Evolutionary conservation across 2,888 invertebrate genomes (phyloP), one percentile per base, ranked within the genome.

Genomic region (Folsomia manolachei): DNA sequence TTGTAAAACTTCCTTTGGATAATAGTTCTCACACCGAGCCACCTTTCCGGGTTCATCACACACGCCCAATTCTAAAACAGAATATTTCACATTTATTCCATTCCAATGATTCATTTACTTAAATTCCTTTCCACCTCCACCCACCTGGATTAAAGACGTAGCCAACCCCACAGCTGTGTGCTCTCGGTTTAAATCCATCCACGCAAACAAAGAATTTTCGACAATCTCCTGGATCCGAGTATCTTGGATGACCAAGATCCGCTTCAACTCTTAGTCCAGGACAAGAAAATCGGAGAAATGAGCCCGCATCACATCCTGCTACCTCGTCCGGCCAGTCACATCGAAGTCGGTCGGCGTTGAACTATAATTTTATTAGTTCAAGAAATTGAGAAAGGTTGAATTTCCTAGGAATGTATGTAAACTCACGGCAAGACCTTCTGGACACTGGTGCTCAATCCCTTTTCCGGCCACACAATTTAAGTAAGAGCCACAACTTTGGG

Each of bases 251-350:
- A 21, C 78, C 79, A 63, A 77, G 70, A 27, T 79, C 79, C 53
- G 79, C 77, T 27, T 75, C 75, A 0, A 78, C 74, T 23, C 75
- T 68, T 9, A 76, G 75, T 83, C 83, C 19, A 84, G 94, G 94
- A 82, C 94, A 94, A 18, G 87, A 87, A 86, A 93, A 94, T 11
- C 92, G 91, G 68, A 94, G 87, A 85, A 87, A 91, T 61, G 89
- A 90, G 90, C 85, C 69, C 9, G 68, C 69, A 25, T 78, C 78
- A 64, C 80, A 80, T 18, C 75, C 76, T 9, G 75, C 65, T 19
- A 93, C 93, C 83, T 90, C 88, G 85, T 94, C 94, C 1, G 94
- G 92, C 93, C 93, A 94, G 76, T 94, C 93, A 83, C 94, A 94
- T 69, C 90, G 88, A 82, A 92, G 91, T 11, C 86, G 87, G 14